These are phyloP conservation scores for Oceanodroma leucorhoa DNA, from an alignment of 2,797 vertebrate genomes.

Conservation along the genomic window DNA sequence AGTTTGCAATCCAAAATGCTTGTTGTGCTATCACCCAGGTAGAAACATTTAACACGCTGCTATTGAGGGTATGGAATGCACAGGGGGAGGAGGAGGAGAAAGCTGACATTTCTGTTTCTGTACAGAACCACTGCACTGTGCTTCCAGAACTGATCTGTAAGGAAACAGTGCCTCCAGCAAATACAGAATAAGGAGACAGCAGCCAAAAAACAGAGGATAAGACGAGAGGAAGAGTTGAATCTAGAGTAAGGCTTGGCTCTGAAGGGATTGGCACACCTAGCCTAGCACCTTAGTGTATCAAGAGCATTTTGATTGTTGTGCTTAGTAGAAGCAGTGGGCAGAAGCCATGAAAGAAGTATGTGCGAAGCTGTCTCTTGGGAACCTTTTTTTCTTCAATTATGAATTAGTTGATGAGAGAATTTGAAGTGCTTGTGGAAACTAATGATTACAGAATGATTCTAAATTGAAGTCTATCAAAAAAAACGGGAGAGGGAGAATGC, in stretches of 20 bases:
- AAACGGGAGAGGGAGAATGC: background rate
- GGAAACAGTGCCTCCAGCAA: background rate
- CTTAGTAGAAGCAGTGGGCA: background rate
- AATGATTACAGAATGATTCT: background rate
- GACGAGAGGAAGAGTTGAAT: background rate
- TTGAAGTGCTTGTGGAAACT: background rate
- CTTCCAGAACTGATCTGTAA: background rate
- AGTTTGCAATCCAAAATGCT: background rate
- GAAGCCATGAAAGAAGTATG: background rate
- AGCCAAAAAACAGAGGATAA: background rate
- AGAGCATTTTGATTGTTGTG: background rate
- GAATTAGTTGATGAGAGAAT: background rate
- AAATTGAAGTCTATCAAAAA: background rate
- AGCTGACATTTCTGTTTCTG: background rate
- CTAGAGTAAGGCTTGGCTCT: background rate
- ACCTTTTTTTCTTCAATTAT: background rate
- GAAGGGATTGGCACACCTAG: background rate
- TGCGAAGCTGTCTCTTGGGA: background rate
- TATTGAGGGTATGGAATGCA: background rate
- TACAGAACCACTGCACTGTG: background rate
- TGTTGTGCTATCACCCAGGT: background rate
- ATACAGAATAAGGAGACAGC: background rate
- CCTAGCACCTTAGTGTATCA: background rate
- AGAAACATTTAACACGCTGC: background rate
- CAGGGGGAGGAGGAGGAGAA: background rate